phyloP scores from a whole-genome alignment of 2,113 vertebrate genomes.

The Forbesichthys papilliferus region DNA sequence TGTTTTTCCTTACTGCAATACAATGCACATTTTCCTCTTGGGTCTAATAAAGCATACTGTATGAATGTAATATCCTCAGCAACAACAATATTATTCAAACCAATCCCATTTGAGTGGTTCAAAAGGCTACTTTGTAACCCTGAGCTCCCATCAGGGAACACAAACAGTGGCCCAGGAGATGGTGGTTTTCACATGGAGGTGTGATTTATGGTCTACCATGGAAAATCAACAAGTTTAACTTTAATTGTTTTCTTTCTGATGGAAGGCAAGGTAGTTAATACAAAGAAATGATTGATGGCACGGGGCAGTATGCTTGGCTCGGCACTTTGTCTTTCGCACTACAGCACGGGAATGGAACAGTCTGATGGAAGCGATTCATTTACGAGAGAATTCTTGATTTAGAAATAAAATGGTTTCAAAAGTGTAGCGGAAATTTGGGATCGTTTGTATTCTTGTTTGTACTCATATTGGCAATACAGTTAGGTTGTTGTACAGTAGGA shows the following conservation, averaged over 20 bases:
- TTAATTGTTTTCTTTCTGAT: slow-evolving; percentile 81
- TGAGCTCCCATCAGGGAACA: slow-evolving; percentile 54
- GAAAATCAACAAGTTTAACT: slow-evolving; percentile 81
- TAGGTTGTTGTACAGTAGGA: not conserved
- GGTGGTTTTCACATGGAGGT: slow-evolving; percentile 61
- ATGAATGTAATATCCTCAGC: not conserved
- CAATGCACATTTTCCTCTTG: too few relatives aligned
- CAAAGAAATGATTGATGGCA: slow-evolving; percentile 73
- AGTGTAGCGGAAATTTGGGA: slow-evolving; percentile 35
- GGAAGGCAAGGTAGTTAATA: slow-evolving; percentile 75
- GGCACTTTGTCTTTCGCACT: slow-evolving; percentile 76
- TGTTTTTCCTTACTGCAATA: too few relatives aligned
- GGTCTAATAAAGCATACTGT: too few relatives aligned
- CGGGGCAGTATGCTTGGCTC: slow-evolving; percentile 67
- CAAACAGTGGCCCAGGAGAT: slow-evolving; percentile 61
- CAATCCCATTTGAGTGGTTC: slow-evolving; percentile 36
- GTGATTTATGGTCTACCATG: slow-evolving; percentile 76
- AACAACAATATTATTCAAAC: slow-evolving; percentile 37
- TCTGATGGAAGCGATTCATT: slow-evolving; percentile 78
- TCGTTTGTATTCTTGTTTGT: not conserved
- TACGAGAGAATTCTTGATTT: slow-evolving; percentile 39
- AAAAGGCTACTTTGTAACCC: slow-evolving; percentile 54
- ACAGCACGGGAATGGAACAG: slow-evolving; percentile 68
- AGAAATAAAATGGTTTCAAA: slow-evolving; percentile 48
- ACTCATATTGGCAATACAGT: not conserved